phyloP scores from a whole-genome alignment of 2,888 invertebrate species.

The Epistrophe eligans region DNA sequence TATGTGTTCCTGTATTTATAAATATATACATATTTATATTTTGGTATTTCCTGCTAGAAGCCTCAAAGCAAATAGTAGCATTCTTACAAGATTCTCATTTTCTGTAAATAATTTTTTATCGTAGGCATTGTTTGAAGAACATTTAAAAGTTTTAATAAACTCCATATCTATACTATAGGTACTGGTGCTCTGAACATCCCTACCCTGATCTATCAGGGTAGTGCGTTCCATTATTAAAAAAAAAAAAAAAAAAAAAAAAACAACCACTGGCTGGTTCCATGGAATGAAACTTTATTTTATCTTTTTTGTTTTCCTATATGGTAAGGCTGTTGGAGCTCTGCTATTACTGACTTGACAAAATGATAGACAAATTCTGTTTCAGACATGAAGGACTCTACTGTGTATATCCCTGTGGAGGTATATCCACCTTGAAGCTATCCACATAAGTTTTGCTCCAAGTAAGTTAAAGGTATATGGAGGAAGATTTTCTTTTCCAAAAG shows the following conservation, averaged over 20 bases:
- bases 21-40: neutral
- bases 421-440: neutral
- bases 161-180: slow-evolving; percentile 13
- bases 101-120: slow-evolving; percentile 38
- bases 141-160: slow-evolving; percentile 52
- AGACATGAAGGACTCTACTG: slow-evolving; percentile 17
- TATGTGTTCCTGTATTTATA: neutral
- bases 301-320: slow-evolving; percentile 1
- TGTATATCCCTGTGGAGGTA: neutral
- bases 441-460: neutral
- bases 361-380: slow-evolving; percentile 56
- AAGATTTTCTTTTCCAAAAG: neutral
- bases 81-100: slow-evolving; percentile 56
- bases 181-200: no score
- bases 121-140: slow-evolving; percentile 55
- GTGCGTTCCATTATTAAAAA: slow-evolving; percentile 28
- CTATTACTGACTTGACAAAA: slow-evolving; percentile 49
- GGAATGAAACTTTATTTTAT: slow-evolving; percentile 15
- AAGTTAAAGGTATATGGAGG: neutral
- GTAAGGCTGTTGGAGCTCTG: neutral
- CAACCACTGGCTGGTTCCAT: slow-evolving; percentile 5
- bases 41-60: slow-evolving; percentile 6
- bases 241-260: neutral
- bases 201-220: slow-evolving; percentile 6
- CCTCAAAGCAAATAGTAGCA: slow-evolving; percentile 54